Conservation (phyloP, 2,888 invertebrate genomes). For the Acronicta leporina region DNA sequence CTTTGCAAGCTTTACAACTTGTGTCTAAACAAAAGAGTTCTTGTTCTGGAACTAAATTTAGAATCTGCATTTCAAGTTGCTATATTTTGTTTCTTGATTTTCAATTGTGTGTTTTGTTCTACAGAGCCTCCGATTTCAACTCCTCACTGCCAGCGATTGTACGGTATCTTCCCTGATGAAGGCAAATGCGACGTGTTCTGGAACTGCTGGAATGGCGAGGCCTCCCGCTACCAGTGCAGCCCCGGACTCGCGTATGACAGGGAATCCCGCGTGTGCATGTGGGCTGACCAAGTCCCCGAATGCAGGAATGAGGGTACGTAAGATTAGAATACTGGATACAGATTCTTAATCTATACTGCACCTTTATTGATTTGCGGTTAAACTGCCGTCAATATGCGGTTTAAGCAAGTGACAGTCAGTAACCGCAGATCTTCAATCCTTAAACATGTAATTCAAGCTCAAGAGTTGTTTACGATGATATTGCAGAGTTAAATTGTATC, state of each 20-base stretch:
- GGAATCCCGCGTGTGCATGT: slow-evolving; percentile 97
- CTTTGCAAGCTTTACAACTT: slow-evolving; percentile 6
- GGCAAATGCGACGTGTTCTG: slow-evolving; percentile 97
- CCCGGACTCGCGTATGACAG: slow-evolving; percentile 98
- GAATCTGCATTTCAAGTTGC: too few species aligned
- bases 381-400: slow-evolving; percentile 19
- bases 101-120: slow-evolving; percentile 27
- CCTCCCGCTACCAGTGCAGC: slow-evolving; percentile 97
- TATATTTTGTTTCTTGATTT: slow-evolving; percentile 4
- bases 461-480: slow-evolving; percentile 32
- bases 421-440: slow-evolving; percentile 42
- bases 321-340: background rate
- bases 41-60: slow-evolving; percentile 8
- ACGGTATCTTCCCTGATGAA: slow-evolving; percentile 97
- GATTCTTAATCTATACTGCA: slow-evolving; percentile 28
- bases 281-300: slow-evolving; percentile 98
- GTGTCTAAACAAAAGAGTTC: background rate
- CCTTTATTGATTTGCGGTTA: slow-evolving; percentile 27
- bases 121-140: slow-evolving; percentile 95
- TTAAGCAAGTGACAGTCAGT: slow-evolving; percentile 22
- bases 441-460: slow-evolving; percentile 39
- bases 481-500: too few species aligned
- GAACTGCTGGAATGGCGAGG: slow-evolving; percentile 99
- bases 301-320: slow-evolving; percentile 95
- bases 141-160: slow-evolving; percentile 95